Percentiles rank a stretch among this genome's conserved stretches.
phyloP scores from a whole-genome alignment of 2,888 invertebrate species.

The Chymomyza caudatula region DNA sequence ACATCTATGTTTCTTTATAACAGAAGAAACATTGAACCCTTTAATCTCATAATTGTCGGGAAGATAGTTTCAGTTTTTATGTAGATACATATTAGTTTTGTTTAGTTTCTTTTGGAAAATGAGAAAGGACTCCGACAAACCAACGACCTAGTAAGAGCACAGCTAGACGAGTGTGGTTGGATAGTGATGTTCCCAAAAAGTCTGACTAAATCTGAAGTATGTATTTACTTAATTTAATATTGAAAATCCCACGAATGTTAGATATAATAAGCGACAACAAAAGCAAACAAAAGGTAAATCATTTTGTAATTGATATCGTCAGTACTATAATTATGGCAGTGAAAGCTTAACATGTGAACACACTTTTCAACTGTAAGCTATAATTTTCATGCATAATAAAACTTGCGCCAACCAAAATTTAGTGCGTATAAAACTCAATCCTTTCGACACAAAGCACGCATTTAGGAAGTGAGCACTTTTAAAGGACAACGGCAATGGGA shows the following conservation, averaged over 20 bases:
- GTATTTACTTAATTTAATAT: background rate
- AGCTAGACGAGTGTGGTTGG: too few species aligned
- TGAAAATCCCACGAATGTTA: background rate
- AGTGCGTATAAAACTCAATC: background rate
- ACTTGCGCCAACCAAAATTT: background rate
- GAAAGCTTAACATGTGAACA: background rate
- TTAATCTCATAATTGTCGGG: too few species aligned
- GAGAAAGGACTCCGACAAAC: too few species aligned
- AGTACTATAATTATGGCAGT: background rate
- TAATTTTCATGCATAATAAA: conserved; percentile 27
- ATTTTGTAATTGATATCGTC: background rate
- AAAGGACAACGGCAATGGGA: conserved; percentile 18
- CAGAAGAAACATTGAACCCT: too few species aligned
- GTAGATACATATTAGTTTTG: too few species aligned
- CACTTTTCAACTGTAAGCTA: background rate
- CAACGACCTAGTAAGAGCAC: too few species aligned
- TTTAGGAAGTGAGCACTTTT: background rate
- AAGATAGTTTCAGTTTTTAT: too few species aligned
- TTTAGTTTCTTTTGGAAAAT: too few species aligned
- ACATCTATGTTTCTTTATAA: too few species aligned
- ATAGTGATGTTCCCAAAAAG: too few species aligned
- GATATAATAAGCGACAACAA: background rate
- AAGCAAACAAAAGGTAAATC: background rate
- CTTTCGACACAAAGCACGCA: background rate
- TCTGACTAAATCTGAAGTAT: background rate